These are phyloP conservation scores for Vesta saturnalis DNA, from an alignment of 2,888 invertebrate genomes.

Conservation along the genomic window DNA sequence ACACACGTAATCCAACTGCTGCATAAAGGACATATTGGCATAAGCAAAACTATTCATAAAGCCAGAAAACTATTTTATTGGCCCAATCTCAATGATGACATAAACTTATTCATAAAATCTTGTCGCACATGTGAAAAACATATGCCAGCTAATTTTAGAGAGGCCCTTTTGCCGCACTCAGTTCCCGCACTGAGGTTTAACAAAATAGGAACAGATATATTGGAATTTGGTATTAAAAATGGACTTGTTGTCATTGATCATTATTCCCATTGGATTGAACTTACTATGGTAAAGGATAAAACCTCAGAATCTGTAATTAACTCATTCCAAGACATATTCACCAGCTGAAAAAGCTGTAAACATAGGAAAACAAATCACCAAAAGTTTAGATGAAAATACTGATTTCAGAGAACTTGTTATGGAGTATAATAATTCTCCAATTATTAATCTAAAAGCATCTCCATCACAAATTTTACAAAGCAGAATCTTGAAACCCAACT, in stretches of 20 bases:
- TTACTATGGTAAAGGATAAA: conserved; percentile 32
- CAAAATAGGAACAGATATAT: conserved; percentile 40
- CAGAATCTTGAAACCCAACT: conserved; percentile 36
- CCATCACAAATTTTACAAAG: conserved; percentile 43
- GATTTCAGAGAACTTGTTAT: conserved; percentile 38
- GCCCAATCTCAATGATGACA: no score
- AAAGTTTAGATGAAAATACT: conserved; percentile 33
- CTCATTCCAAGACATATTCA: conserved; percentile 41
- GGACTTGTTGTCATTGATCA: conserved; percentile 42
- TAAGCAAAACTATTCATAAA: no score
- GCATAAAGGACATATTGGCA: no score
- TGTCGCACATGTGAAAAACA: conserved; percentile 42
- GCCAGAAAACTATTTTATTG: no score
- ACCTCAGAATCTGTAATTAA: conserved; percentile 38
- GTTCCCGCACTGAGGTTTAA: conserved; percentile 28
- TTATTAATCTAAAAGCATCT: conserved; percentile 36
- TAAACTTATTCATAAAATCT: no score
- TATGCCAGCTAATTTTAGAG: conserved; percentile 35
- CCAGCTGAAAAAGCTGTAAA: conserved; percentile 34
- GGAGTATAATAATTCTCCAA: no score
- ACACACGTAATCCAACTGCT: no score
- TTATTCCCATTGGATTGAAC: conserved; percentile 44
- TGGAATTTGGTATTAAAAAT: conserved; percentile 30
- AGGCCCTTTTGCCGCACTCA: conserved; percentile 31
- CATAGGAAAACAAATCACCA: conserved; percentile 45